phyloP scores from a whole-genome alignment of 2,797 vertebrate species.

The Lithobates sylvaticus region DNA sequence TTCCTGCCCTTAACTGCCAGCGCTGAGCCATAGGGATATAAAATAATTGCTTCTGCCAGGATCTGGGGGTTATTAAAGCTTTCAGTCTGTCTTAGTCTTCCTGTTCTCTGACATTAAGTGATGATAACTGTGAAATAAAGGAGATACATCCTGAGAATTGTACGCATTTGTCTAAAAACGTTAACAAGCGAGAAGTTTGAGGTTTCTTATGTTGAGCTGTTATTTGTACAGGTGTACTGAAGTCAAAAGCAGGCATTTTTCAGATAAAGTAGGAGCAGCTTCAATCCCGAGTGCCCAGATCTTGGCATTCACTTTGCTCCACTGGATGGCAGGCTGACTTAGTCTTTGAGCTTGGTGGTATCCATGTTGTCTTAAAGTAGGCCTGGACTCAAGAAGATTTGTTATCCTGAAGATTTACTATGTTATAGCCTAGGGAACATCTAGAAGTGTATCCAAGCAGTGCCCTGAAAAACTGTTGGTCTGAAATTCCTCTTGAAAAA shows the following conservation, averaged over 20 bases:
- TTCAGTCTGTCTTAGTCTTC: neutral
- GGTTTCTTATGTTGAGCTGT: neutral
- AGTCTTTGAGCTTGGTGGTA: no score
- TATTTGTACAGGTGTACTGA: neutral
- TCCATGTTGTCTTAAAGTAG: no score
- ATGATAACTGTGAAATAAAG: neutral
- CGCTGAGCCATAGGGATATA: neutral
- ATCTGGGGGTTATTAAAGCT: neutral
- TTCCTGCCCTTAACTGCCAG: neutral
- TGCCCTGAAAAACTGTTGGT: no score
- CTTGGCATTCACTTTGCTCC: no score
- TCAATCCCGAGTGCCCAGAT: no score
- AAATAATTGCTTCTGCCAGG: slow-evolving; percentile 29
- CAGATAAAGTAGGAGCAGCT: no score
- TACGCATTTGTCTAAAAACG: neutral
- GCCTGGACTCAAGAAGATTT: no score
- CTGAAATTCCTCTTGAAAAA: no score
- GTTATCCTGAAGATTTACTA: no score
- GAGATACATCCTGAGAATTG: neutral
- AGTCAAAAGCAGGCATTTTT: neutral
- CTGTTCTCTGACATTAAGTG: neutral
- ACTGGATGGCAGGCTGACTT: no score
- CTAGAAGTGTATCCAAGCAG: no score
- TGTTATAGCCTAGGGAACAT: no score
- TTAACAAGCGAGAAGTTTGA: neutral